These are phyloP conservation scores for Halcyon chelicuti DNA, from an alignment of 2,797 vertebrate species.

Conservation along the genomic window DNA sequence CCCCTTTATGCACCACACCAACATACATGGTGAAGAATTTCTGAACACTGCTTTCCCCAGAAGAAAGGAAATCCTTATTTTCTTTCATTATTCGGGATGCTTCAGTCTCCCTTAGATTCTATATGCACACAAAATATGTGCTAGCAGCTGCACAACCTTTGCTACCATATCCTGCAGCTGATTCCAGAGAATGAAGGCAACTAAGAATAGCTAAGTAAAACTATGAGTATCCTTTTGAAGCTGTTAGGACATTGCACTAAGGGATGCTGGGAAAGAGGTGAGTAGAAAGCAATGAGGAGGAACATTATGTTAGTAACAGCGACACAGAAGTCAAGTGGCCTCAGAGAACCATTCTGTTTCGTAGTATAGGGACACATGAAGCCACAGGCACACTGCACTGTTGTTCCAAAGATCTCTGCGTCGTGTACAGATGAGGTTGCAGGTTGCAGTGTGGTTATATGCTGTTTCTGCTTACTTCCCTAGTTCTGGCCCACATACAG, in stretches of 20 bases:
- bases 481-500: background rate
- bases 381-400: background rate
- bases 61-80: background rate
- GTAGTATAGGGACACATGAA: background rate
- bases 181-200: background rate
- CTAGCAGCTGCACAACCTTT: background rate
- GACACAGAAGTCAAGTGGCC: background rate
- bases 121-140: background rate
- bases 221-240: background rate
- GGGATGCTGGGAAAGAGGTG: background rate
- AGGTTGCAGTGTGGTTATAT: background rate
- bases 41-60: background rate
- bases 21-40: background rate
- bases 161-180: background rate
- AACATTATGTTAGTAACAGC: background rate
- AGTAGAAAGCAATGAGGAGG: background rate
- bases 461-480: background rate
- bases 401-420: background rate
- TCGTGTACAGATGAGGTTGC: background rate
- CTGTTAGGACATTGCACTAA: background rate
- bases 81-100: background rate
- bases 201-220: background rate
- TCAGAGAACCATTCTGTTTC: background rate
- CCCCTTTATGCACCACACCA: background rate
- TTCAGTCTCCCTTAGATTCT: background rate